A percentile compares a stretch with the other conserved stretches of the same genome.
phyloP scores from a whole-genome alignment of 92 coral and sea anemone genomes.

The Diadumene lineata region DNA sequence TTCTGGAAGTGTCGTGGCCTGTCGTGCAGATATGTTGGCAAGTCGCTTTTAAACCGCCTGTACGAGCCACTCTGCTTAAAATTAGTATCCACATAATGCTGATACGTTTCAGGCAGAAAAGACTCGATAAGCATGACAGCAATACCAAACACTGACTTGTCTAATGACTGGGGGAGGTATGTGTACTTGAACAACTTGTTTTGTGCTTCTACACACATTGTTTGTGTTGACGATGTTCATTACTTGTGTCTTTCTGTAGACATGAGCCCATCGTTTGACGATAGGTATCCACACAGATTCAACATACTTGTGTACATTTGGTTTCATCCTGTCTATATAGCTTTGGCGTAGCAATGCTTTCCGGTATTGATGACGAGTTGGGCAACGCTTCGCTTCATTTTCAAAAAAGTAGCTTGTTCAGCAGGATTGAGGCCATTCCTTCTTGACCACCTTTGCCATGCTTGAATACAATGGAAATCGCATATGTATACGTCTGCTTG shows the following conservation, averaged over 20 bases:
- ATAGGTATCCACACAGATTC: conserved; percentile 52
- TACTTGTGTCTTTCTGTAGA: conserved; percentile 53
- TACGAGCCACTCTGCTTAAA: conserved; percentile 45
- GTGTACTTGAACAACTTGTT: conserved; percentile 59
- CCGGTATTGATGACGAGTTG: conserved; percentile 10
- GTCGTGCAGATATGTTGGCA: conserved; percentile 50
- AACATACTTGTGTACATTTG: conserved; percentile 29
- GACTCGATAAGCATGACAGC: conserved; percentile 51
- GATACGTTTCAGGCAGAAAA: conserved; percentile 53
- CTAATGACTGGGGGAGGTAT: conserved; percentile 50
- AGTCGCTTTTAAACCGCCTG: conserved; percentile 33
- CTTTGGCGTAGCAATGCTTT: conserved; percentile 21
- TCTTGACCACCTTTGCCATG: conserved; percentile 47
- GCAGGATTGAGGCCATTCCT: conserved; percentile 42
- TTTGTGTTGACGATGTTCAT: conserved; percentile 58
- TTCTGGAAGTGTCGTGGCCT: conserved; percentile 38
- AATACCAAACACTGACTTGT: conserved; percentile 67
- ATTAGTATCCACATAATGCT: conserved; percentile 61
- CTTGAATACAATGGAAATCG: conserved; percentile 52
- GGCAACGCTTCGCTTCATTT: conserved; percentile 42
- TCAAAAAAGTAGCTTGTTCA: conserved; percentile 38
- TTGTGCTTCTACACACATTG: conserved; percentile 66
- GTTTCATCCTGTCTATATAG: conserved; percentile 17
- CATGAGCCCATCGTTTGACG: conserved; percentile 50
- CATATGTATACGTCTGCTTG: conserved; percentile 34